Percentiles rank a stretch among this genome's conserved stretches.
phyloP scores from a whole-genome alignment of 2,113 vertebrate species.

The Nerophis ophidion region DNA sequence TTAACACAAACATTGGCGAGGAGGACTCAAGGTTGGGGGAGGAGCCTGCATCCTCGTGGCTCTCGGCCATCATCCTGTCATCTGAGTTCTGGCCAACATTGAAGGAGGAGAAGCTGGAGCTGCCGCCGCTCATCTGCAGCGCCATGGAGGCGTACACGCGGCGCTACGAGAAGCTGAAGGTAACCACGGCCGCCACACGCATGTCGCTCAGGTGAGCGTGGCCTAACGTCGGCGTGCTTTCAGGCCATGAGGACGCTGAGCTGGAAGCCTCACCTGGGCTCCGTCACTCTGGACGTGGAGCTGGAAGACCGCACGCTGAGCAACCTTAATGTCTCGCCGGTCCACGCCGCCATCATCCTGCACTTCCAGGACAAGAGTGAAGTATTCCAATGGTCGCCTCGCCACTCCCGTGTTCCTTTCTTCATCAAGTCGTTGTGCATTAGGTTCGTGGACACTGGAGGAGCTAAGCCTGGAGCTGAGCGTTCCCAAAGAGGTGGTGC shows the following conservation, averaged over 20 bases:
- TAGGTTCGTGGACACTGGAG: constrained; percentile 84
- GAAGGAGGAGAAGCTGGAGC: constrained; percentile 96
- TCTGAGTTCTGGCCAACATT: constrained; percentile 96
- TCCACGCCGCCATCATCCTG: constrained; percentile 91
- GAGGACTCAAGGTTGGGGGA: constrained; percentile 82
- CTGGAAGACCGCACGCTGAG: constrained; percentile 88
- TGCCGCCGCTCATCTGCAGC: constrained; percentile 78
- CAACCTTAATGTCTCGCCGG: constrained; percentile 83
- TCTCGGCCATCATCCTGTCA: constrained; percentile 87
- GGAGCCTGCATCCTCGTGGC: constrained; percentile 75
- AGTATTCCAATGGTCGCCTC: neutral
- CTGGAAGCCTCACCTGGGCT: constrained; percentile 94
- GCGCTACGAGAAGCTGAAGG: constrained; percentile 97
- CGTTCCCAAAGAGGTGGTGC: constrained; percentile 80
- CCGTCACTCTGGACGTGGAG: constrained; percentile 90
- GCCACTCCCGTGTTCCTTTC: neutral
- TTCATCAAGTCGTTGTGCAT: neutral
- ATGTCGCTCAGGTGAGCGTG: rapidly evolving
- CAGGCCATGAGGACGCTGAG: constrained; percentile 97
- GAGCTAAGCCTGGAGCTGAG: constrained; percentile 85
- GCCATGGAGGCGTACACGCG: constrained; percentile 90
- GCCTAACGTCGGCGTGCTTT: neutral
- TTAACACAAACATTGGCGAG: constrained; percentile 90
- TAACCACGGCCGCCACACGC: constrained; percentile 26
- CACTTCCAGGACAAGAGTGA: constrained; percentile 92